A percentile compares a stretch with the other conserved stretches of the same genome.
Evolutionary conservation across 2,797 vertebrate genomes (phyloP).

Genomic region (Fratercula arctica): DNA sequence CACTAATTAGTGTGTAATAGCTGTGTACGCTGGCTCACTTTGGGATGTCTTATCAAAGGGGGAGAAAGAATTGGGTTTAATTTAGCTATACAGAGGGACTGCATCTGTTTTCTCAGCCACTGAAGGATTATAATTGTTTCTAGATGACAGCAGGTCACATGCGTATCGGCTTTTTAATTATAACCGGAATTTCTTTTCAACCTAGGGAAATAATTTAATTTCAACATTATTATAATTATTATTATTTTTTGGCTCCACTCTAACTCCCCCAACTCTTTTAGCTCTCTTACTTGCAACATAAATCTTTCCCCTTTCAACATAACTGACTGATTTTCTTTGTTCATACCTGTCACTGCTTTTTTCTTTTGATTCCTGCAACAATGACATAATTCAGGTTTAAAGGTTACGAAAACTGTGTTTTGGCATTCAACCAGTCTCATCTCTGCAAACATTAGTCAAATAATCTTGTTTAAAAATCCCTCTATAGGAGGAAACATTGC

Average conservation of each 20-base stretch:
- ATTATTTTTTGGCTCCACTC: neutral
- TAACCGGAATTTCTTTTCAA: constrained; percentile 66
- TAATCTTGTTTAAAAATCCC: neutral
- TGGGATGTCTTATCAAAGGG: constrained; percentile 65
- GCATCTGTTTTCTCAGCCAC: constrained; percentile 70
- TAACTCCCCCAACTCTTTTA: neutral
- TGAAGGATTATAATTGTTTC: constrained; percentile 62
- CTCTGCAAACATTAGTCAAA: constrained; percentile 29
- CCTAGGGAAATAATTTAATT: constrained; percentile 71
- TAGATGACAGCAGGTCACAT: constrained; percentile 66
- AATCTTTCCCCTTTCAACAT: neutral
- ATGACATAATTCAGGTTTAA: constrained; percentile 39
- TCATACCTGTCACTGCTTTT: neutral
- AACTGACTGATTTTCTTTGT: constrained; percentile 19
- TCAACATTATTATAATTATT: constrained; percentile 47
- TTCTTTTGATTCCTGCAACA: constrained; percentile 28
- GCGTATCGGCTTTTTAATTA: constrained; percentile 74
- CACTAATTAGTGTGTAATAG: constrained; percentile 72
- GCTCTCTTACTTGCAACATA: neutral
- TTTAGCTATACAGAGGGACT: constrained; percentile 58
- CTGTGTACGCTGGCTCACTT: constrained; percentile 18
- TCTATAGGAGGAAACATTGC: neutral
- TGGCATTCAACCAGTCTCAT: constrained; percentile 29
- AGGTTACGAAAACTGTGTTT: constrained; percentile 50
- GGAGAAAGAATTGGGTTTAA: constrained; percentile 49